Base-by-base conservation (phyloP, 2,113 vertebrate genomes). In the Atrichornis clamosus region DNA sequence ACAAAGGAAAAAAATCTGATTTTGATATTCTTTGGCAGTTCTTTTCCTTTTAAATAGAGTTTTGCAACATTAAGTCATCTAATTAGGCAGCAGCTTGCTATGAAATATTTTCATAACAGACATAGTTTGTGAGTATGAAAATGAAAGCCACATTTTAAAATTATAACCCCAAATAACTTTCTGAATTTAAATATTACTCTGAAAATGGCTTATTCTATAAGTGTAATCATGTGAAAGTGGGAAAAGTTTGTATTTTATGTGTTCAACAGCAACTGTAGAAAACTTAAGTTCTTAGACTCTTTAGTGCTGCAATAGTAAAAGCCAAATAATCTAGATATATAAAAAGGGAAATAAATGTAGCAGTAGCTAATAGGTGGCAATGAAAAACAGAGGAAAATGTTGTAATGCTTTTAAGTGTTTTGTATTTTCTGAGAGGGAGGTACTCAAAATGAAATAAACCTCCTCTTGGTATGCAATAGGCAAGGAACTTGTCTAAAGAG, bases 41-140 rank as follows among this genome's bases (percentile, higher is more conserved):
- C 39, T 89, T 95, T 73, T 82, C 44, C 47, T 87, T 94, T 89
- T 70, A 77, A 80, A 69, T 32, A 68, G 83, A 93, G 47, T 85
- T 96, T 94, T 96, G 81, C 39, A 88, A 73, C 46, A 83, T 93
- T 95, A 94, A 94, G 88, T 94, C 73, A 84, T 89, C 47, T 96
- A 95, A 95, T 91, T 84, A 96, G 68, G 60, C 63, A 96, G 77
- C 59, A 77, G 85, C 76, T 91, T 93, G 79, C 44, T 90, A 88
- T 86, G 86, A 94, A 87, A 50, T 91, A 70, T 94, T 94, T 96
- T 83, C 82, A 50, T 67, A 84, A 88, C 72, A 88, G 41, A 78
- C 7, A 3, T 96, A 62, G 37, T 74, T 87, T 80, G 33, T 62
- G 13, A 97, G 39, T 33, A 44, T 62, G 53, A 76, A 93, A 88